Evolutionary conservation across 2,113 vertebrate genomes (phyloP).

Genomic region (Rhipidura dahli): DNA sequence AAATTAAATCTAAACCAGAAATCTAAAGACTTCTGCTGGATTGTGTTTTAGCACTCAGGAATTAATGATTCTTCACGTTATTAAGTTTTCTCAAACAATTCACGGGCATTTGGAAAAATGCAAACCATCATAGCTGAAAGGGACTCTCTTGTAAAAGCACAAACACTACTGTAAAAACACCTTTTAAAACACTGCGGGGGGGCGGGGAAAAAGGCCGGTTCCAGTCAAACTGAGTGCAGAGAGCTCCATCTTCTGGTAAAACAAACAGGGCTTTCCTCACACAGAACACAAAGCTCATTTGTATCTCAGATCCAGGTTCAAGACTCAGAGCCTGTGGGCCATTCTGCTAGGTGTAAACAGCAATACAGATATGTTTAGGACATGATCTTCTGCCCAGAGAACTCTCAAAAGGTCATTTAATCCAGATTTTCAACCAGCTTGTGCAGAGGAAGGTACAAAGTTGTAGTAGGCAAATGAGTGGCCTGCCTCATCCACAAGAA

Average conservation of each 20-base stretch:
- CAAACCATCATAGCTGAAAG: not conserved
- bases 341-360: not conserved
- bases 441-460: not conserved
- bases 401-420: not conserved
- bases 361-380: not conserved
- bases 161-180: not conserved
- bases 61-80: not conserved
- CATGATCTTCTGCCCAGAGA: not conserved
- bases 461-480: not conserved
- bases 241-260: slow-evolving; percentile 26
- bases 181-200: not conserved
- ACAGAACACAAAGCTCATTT: not conserved
- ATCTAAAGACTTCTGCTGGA: not conserved
- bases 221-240: not conserved
- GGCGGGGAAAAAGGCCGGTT: not conserved
- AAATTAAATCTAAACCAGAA: not conserved
- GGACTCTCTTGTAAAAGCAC: not conserved
- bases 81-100: not conserved
- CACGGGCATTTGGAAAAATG: not conserved
- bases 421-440: not conserved
- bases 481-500: not conserved
- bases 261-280: not conserved
- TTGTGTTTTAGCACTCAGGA: not conserved
- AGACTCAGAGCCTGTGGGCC: not conserved
- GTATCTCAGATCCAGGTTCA: not conserved